phyloP scores from a whole-genome alignment of 2,797 vertebrate genomes.

The Sparus aurata region DNA sequence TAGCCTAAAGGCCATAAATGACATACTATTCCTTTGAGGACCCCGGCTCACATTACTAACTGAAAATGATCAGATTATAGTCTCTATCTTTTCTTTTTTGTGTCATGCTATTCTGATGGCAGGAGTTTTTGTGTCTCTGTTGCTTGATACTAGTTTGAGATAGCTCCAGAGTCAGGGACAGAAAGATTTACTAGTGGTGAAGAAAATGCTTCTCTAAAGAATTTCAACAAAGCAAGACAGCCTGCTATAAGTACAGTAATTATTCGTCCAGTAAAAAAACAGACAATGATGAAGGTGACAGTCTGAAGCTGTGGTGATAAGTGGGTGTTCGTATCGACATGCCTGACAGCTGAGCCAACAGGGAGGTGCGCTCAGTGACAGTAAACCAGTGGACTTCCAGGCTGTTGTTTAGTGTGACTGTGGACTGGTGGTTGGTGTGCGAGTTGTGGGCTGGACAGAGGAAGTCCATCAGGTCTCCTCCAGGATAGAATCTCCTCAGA shows the following conservation, averaged over 20 bases:
- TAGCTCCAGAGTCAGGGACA: neutral
- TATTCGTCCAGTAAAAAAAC: neutral
- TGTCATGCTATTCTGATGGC: neutral
- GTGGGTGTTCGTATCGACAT: neutral
- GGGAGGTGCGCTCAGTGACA: slow-evolving; percentile 59
- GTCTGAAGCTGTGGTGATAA: neutral
- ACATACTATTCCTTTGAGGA: too few species aligned
- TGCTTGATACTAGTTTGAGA: neutral
- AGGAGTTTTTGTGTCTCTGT: neutral
- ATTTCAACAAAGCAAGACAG: neutral
- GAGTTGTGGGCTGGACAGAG: slow-evolving; percentile 68
- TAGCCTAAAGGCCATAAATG: too few species aligned
- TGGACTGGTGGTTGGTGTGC: neutral
- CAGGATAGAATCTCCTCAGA: slow-evolving; percentile 82
- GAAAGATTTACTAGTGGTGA: neutral
- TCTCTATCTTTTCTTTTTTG: neutral
- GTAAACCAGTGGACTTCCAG: slow-evolving; percentile 78
- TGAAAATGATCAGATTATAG: neutral
- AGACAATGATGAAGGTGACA: neutral
- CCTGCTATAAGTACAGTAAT: neutral
- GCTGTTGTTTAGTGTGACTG: slow-evolving; percentile 41
- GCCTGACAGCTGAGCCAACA: slow-evolving; percentile 72
- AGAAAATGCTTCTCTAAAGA: neutral
- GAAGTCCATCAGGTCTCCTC: slow-evolving; percentile 85
- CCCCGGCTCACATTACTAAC: too few species aligned